Evolutionary conservation across 2,113 vertebrate genomes (phyloP).

Genomic region (Puma concolor): DNA sequence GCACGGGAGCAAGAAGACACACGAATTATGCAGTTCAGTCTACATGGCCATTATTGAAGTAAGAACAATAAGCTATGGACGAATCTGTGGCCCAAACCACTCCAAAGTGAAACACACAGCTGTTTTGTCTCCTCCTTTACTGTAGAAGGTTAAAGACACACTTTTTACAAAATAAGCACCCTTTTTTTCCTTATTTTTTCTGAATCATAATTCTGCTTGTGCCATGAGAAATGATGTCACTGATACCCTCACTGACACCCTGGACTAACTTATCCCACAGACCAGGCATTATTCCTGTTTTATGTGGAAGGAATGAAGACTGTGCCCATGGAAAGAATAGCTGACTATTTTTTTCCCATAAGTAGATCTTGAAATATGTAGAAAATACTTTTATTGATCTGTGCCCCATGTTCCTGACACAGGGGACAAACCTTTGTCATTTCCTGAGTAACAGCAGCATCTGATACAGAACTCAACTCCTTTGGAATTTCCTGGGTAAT

Average conservation of each 20-base stretch:
- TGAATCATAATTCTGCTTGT: background rate
- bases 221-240: background rate
- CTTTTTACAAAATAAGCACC: background rate
- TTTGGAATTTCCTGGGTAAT: background rate
- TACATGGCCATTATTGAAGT: background rate
- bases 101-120: background rate
- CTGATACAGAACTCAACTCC: background rate
- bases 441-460: background rate
- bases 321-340: background rate
- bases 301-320: background rate
- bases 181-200: background rate
- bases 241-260: background rate
- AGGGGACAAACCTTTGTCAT: background rate
- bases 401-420: background rate
- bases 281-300: background rate
- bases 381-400: background rate
- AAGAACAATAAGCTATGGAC: background rate
- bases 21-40: background rate
- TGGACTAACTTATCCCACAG: background rate
- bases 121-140: background rate
- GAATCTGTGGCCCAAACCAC: background rate
- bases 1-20: background rate
- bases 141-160: background rate
- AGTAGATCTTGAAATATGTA: background rate
- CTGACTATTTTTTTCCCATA: background rate